Base-by-base conservation (phyloP, 2,888 invertebrate species). In the Yponomeuta malinellus region DNA sequence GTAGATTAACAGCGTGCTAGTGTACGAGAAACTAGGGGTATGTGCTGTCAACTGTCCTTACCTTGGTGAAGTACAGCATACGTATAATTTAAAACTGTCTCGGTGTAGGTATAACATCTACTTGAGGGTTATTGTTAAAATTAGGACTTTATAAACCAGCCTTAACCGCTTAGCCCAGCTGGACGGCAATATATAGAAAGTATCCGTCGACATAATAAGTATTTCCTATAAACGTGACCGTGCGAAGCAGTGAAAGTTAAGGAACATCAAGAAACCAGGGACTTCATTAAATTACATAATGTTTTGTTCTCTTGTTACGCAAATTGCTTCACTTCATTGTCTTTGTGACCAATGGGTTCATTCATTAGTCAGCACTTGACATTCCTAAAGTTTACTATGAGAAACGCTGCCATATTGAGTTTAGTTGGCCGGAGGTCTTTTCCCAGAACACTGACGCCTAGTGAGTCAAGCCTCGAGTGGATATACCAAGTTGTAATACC, bases 321-420 rank as follows among this genome's bases (percentile, higher is more conserved):
- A 48, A 72, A 72, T 75, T 74, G 75, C 74, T 76, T 76, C 74
- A 76, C 74, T 76, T 76, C 74, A 76, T 75, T 75, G 70, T 59
- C 52, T 59, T 15, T 59, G 52, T 59, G 52, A 15, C 52, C 52
- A 59, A 59, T 15, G 52, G 52, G 52, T 15, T 59, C 52, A 59
- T 59, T 59, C 52, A 59, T 59, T 59, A 59, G 52, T 59, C 52
- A 59, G 52, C 52, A 59, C 15, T 59, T 59, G 52, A 59, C 52
- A 59, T 59, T 59, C 52, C 52, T 59, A 59, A 59, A 59, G 4
- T 59, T 12, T 59, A 59, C 15, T 59, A 59, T 59, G 15, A 74
- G 72, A 74, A 71, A 74, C 73, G 71, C 37, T 12, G 29, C 31
- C 65, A 12, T 33, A 43, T 48, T 15, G 43, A 64, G 48, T 70